Percentiles rank a stretch among this genome's conserved stretches.
These are phyloP conservation scores for Silurus meridionalis DNA, from an alignment of 2,113 vertebrate genomes.

Conservation along the genomic window DNA sequence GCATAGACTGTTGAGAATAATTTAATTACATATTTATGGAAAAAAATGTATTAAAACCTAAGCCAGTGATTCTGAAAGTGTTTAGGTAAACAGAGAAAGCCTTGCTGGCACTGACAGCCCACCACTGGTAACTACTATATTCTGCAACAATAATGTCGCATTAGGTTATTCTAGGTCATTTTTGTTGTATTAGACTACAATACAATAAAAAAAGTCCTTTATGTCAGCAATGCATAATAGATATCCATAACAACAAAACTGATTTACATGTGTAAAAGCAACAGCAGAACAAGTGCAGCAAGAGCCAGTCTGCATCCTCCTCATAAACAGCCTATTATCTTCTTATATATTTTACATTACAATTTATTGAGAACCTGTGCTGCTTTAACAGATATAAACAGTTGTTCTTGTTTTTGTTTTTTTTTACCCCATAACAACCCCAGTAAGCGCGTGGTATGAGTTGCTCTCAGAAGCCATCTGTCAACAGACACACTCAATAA, in stretches of 20 bases:
- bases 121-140: too few relatives aligned
- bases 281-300: background rate
- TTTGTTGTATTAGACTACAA: background rate
- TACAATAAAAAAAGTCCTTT: background rate
- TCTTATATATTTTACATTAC: background rate
- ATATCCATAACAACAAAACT: constrained; percentile 1
- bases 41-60: too few relatives aligned
- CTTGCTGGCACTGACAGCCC: too few relatives aligned
- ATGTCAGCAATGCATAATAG: background rate
- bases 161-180: too few relatives aligned
- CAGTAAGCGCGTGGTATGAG: constrained; percentile 9
- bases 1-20: too few relatives aligned
- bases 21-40: too few relatives aligned
- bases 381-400: background rate
- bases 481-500: constrained; percentile 44
- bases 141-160: background rate
- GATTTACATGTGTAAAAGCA: background rate
- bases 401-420: background rate
- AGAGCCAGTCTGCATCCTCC: background rate
- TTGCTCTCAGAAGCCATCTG: constrained; percentile 6
- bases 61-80: too few relatives aligned
- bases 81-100: too few relatives aligned
- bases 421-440: background rate
- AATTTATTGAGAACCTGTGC: background rate
- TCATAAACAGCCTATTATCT: background rate